Evolutionary conservation across 1,140 invertebrate species (phyloP).

Genomic region (Drosophila guanche): DNA sequence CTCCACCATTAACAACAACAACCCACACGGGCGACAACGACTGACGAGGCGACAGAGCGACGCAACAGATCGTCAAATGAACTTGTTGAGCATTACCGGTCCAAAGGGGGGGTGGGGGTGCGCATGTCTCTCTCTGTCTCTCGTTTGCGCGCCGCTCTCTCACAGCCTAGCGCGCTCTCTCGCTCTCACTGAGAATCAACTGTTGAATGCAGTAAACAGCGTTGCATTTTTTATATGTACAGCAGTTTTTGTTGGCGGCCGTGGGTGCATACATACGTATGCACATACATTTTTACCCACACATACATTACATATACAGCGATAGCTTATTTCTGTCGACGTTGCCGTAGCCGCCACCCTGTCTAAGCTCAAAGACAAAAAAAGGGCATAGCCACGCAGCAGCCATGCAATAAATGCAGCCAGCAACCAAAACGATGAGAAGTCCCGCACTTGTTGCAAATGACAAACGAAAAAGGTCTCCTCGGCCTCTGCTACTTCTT

Average conservation of each 20-base stretch:
- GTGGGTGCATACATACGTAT: conserved; percentile 50
- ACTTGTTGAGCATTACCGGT: conserved; percentile 66
- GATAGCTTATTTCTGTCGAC: conserved; percentile 49
- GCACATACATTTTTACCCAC: conserved; percentile 12
- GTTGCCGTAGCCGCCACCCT: conserved; percentile 40
- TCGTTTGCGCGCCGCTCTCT: conserved; percentile 22
- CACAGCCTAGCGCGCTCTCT: conserved; percentile 22
- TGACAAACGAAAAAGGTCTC: conserved; percentile 72
- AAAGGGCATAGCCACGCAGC: conserved; percentile 27
- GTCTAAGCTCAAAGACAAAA: conserved; percentile 65
- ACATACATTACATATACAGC: conserved; percentile 11
- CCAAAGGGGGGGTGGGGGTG: conserved; percentile 13
- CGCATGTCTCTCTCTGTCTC: conserved; percentile 17
- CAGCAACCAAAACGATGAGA: conserved; percentile 31
- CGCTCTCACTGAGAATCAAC: conserved; percentile 56
- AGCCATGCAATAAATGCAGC: conserved; percentile 35
- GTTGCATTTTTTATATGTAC: conserved; percentile 51
- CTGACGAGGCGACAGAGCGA: conserved; percentile 12
- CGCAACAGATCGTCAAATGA: conserved; percentile 62
- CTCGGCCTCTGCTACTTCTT: conserved; percentile 28
- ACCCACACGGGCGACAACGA: conserved; percentile 7
- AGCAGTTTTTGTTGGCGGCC: conserved; percentile 35
- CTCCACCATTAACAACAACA: conserved; percentile 21
- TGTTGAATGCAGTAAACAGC: conserved; percentile 70
- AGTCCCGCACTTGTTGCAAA: conserved; percentile 74